phyloP scores from a whole-genome alignment of 92 coral and sea anemone genomes.

The Epizoanthus rinbou region DNA sequence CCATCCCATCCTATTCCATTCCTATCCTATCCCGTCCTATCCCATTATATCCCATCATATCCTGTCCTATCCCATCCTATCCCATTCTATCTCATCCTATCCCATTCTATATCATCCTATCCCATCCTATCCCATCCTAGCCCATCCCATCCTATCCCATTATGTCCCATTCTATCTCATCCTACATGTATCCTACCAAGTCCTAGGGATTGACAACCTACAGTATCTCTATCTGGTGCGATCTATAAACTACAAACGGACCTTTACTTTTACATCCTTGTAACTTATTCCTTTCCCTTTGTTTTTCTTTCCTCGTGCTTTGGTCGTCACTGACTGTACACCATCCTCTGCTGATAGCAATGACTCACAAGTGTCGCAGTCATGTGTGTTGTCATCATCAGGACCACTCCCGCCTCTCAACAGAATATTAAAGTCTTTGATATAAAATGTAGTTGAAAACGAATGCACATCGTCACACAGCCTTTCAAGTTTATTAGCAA shows the following conservation, averaged over 20 bases:
- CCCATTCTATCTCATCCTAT: too few relatives aligned
- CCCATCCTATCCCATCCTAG: too few relatives aligned
- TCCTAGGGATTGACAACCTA: too few relatives aligned
- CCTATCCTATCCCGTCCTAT: too few relatives aligned
- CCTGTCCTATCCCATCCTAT: too few relatives aligned
- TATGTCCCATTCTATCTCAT: too few relatives aligned
- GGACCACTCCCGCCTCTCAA: constrained; percentile 31
- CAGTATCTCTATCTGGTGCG: too few relatives aligned
- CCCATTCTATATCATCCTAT: too few relatives aligned
- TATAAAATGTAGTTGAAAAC: constrained; percentile 55
- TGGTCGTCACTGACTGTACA: neutral
- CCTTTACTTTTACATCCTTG: constrained; percentile 44
- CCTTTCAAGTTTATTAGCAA: constrained; percentile 44
- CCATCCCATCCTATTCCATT: too few relatives aligned
- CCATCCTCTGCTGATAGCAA: constrained; percentile 35
- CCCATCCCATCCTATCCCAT: too few relatives aligned
- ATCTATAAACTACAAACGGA: neutral
- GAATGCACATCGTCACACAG: constrained; percentile 51
- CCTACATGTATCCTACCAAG: too few relatives aligned
- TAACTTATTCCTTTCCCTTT: constrained; percentile 56
- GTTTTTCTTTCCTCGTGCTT: constrained; percentile 34
- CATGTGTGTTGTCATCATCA: constrained; percentile 1
- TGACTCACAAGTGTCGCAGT: constrained; percentile 50
- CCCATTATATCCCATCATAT: too few relatives aligned
- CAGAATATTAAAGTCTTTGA: constrained; percentile 69